phyloP scores from a whole-genome alignment of 1,140 invertebrate species.

The Anastrepha ludens region DNA sequence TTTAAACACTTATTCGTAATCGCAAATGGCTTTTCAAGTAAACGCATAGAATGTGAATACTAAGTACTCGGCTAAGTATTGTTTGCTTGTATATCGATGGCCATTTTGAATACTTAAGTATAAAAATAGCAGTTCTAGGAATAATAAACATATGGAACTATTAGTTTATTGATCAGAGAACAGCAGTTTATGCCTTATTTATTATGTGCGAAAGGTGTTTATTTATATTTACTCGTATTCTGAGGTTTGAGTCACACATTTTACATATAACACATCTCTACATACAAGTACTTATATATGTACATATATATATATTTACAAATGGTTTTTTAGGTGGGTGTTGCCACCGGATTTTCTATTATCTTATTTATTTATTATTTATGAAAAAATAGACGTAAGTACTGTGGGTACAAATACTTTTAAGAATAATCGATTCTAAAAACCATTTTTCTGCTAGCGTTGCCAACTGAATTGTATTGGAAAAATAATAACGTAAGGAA shows the following conservation, averaged over 20 bases:
- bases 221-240: neutral
- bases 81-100: neutral
- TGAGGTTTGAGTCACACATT: neutral
- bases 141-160: neutral
- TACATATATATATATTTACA: too few relatives aligned
- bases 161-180: neutral
- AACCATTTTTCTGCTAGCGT: too few relatives aligned
- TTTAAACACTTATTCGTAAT: slow-evolving; percentile 22
- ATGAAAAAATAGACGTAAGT: too few relatives aligned
- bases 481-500: too few relatives aligned
- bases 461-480: too few relatives aligned
- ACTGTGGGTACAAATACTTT: too few relatives aligned
- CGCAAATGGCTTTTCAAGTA: slow-evolving; percentile 23
- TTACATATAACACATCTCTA: too few relatives aligned
- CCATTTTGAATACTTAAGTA: neutral
- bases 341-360: too few relatives aligned
- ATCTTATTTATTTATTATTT: too few relatives aligned
- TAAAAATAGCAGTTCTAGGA: neutral
- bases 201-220: neutral
- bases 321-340: too few relatives aligned
- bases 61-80: neutral
- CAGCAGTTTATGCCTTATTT: neutral
- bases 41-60: neutral
- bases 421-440: too few relatives aligned
- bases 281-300: too few relatives aligned